Conservation (phyloP, 2,888 invertebrate species). For the Lasius fuliginosus region DNA sequence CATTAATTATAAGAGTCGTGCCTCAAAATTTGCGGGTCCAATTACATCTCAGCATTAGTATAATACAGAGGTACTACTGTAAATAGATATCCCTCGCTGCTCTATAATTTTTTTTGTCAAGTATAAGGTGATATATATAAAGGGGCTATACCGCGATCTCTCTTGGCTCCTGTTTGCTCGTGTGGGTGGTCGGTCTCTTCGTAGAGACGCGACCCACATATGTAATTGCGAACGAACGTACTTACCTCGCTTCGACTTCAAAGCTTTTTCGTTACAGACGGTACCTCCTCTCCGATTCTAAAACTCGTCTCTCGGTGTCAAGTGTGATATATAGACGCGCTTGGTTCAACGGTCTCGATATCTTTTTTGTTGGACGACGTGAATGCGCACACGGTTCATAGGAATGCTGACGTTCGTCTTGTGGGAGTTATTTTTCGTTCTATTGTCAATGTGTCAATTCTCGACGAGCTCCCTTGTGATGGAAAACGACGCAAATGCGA, state of each 20-base stretch:
- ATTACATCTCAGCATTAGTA: not conserved
- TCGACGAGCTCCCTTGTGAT: not conserved
- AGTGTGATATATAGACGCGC: conserved; percentile 23
- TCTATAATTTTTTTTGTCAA: not conserved
- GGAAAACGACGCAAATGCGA: not conserved
- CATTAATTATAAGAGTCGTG: conserved; percentile 4
- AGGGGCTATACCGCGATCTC: not conserved
- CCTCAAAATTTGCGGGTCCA: not conserved
- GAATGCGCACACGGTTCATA: not conserved
- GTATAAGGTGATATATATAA: not conserved
- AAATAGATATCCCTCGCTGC: not conserved
- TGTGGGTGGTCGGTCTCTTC: conserved; percentile 45
- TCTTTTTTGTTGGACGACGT: conserved; percentile 7
- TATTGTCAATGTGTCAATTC: not conserved
- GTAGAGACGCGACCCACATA: conserved; percentile 55
- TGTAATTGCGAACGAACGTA: conserved; percentile 41
- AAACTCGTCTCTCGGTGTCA: conserved; percentile 16
- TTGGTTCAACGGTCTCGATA: conserved; percentile 7
- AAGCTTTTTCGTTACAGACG: conserved; percentile 31
- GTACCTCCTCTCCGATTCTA: conserved; percentile 33
- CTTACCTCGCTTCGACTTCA: conserved; percentile 25
- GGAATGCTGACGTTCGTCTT: not conserved
- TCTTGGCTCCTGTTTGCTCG: not conserved
- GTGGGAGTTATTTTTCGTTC: conserved; percentile 3
- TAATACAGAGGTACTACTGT: not conserved